Conservation (phyloP, 2,888 invertebrate species). For the Diarsia brunnea region DNA sequence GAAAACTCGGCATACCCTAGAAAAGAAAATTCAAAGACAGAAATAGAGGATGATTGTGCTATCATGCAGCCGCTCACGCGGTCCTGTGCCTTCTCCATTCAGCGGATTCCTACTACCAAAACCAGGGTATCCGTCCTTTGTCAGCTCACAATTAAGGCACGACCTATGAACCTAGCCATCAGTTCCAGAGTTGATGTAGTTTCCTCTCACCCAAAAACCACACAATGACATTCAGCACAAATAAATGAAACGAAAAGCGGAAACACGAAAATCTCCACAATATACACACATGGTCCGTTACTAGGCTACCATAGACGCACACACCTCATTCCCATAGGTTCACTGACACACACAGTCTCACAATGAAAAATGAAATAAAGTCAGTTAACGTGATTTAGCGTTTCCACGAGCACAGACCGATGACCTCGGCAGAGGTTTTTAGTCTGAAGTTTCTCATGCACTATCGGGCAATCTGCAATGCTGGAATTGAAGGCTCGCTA, state of each 20-base stretch:
- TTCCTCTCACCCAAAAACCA: conserved; percentile 15
- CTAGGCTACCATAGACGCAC: conserved; percentile 48
- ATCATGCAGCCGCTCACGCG: background rate
- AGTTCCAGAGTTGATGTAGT: background rate
- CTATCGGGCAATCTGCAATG: conserved; percentile 63
- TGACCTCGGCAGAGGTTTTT: conserved; percentile 61
- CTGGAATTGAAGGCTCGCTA: conserved; percentile 60
- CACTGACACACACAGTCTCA: conserved; percentile 49
- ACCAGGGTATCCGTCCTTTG: background rate
- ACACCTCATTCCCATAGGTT: conserved; percentile 56
- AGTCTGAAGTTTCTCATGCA: conserved; percentile 57
- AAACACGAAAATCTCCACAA: conserved; percentile 40
- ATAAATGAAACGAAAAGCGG: conserved; percentile 48
- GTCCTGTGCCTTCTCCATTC: no score
- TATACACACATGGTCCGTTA: conserved; percentile 44
- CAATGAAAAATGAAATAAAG: conserved; percentile 47
- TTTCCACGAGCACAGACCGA: conserved; percentile 44
- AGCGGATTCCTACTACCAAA: no score
- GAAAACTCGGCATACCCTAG: background rate
- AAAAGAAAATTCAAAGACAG: background rate
- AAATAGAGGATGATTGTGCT: background rate
- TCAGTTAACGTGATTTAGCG: conserved; percentile 54
- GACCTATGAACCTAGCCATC: background rate
- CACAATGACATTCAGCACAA: conserved; percentile 26
- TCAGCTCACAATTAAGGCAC: background rate